Percentiles rank a stretch among this genome's conserved stretches.
Conservation (phyloP, 2,888 invertebrate species). For the Nemurella pictetii region DNA sequence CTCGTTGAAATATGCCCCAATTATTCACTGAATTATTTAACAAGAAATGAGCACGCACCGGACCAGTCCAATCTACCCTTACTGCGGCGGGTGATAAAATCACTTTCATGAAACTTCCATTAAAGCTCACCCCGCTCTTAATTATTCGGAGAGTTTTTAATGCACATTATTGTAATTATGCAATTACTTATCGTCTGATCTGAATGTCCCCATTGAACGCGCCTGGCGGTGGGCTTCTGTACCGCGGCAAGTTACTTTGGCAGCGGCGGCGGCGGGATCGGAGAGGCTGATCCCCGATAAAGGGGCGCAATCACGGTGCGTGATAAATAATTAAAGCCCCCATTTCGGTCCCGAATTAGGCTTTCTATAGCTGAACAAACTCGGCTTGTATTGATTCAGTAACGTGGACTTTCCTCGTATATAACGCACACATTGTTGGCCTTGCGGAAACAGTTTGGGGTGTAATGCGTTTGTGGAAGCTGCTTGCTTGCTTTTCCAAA, state of each 20-base stretch:
- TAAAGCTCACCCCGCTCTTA: not conserved
- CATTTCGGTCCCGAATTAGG: constrained; percentile 2
- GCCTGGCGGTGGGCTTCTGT: not conserved
- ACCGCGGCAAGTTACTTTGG: not conserved
- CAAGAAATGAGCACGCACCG: not conserved
- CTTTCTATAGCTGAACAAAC: not conserved
- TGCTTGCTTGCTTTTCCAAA: no score
- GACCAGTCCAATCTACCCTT: not conserved
- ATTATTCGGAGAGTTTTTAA: constrained; percentile 6
- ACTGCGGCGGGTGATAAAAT: not conserved
- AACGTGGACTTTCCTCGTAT: not conserved
- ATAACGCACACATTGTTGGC: not conserved
- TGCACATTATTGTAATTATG: constrained; percentile 19
- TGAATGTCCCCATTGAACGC: constrained; percentile 5
- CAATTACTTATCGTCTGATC: constrained; percentile 24
- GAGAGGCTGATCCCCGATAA: constrained; percentile 4
- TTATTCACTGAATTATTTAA: not conserved
- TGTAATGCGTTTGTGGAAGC: not conserved
- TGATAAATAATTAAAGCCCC: constrained; percentile 16
- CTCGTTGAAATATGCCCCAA: not conserved
- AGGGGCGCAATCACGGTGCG: not conserved
- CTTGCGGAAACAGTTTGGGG: not conserved
- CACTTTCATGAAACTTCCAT: not conserved
- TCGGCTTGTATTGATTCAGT: not conserved
- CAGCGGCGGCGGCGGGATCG: not conserved